phyloP scores from a whole-genome alignment of 1,140 invertebrate species.

The Aphis craccivora region DNA sequence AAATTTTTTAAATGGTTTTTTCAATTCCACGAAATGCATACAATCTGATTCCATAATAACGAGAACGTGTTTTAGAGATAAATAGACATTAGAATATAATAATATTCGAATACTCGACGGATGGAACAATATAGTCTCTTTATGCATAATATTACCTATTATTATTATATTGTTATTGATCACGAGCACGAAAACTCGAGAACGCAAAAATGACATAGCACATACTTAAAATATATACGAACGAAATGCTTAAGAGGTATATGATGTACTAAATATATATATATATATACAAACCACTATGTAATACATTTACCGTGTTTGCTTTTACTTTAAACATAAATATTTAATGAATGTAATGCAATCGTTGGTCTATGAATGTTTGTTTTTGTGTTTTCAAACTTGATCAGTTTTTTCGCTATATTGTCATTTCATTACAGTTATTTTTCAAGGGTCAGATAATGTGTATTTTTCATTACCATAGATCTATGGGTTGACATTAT shows the following conservation, averaged over 20 bases:
- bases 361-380: neutral
- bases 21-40: neutral
- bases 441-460: neutral
- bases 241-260: neutral
- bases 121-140: too few relatives aligned
- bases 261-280: neutral
- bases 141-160: too few relatives aligned
- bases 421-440: neutral
- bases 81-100: neutral
- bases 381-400: neutral
- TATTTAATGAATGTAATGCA: constrained; percentile 6
- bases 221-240: neutral
- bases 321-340: constrained; percentile 18
- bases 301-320: neutral
- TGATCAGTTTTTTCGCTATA: neutral
- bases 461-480: neutral
- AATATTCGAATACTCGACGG: neutral
- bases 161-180: too few relatives aligned
- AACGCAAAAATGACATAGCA: too few relatives aligned
- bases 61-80: neutral
- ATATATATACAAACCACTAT: neutral
- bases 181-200: too few relatives aligned
- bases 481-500: neutral
- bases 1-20: neutral
- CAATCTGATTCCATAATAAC: neutral